Evolutionary conservation across 2,797 vertebrate genomes (phyloP), one percentile per base, ranked within the genome.

Genomic region (Mormyrus hasselquistii): DNA sequence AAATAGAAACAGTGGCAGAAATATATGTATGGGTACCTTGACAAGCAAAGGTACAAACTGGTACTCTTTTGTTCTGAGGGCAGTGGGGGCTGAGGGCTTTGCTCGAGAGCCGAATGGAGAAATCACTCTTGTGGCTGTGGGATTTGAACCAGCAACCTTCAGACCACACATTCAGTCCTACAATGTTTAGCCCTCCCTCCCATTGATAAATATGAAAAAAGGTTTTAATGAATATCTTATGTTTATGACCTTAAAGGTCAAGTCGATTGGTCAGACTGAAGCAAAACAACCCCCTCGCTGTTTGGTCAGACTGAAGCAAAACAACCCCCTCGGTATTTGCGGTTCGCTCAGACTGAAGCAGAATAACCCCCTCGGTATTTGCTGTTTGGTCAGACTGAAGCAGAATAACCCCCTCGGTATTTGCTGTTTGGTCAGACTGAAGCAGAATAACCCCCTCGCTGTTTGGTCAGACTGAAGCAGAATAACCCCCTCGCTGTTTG

Each of bases 371-470:
- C 9, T 3, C 25, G n/a, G n/a, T n/a, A n/a, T n/a, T n/a, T n/a
- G n/a, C 22, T 93, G 0, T 94, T 55, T 50, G 49, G 10, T 7
- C 19, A 7, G 55, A 25, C n/a, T 22, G n/a, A 69, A 8, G 6
- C 25, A 25, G n/a, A 69, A 22, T 10, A 69, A 7, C 25, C 6
- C 9, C 10, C 9, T 3, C 25, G n/a, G 6, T 93, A 0, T 94
- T 55, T 19, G 53, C 16, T 1, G 4, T 55, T 55, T 52, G 50
- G 0, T 6, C 16, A 6, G 55, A 25, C n/a, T 22, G n/a, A 69
- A 9, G 7, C 29, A 29, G n/a, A 69, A 22, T 10, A 69, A 8
- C 29, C 6, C 10, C 10, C 9, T 3, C 29, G n/a, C 22, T 93
- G 0, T 94, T 53, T 16, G 49, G 9, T 5, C 53, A 5, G 53